Base-by-base conservation (phyloP, 2,888 invertebrate genomes). In the Drosophila acutilabella region DNA sequence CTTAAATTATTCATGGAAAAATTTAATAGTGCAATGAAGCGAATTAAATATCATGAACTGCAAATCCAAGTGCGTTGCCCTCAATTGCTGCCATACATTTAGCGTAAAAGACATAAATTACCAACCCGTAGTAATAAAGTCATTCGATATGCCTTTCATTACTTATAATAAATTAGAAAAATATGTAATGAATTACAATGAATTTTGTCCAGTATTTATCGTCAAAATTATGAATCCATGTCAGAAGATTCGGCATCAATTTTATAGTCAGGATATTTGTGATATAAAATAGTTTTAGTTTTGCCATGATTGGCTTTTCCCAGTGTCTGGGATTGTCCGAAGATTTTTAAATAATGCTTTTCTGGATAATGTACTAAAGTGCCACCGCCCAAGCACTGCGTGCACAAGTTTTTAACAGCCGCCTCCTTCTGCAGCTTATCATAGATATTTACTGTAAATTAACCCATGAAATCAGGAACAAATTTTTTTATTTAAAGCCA, bases 331-430 rank as follows among this genome's bases (percentile, higher is more conserved):
- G 84, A 84, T 4, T 61, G 60, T 0, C 83, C 84, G 58, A 71
- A 88, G 5, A 85, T 62, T 56, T 78, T 72, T 5, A 85, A 71
- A 30, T 69, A 74, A 8, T 71, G 65, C n/a, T 86, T 75, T 0
- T 64, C 44, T 2, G 36, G 1, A 51, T 87, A 74, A 18, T 78
- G 81, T 0, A 71, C 60, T 33, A 85, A 18, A 14, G 51, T 67
- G 0, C 85, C 85, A 8, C 84, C 85, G 1, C 85, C 85, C 13
- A 75, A 41, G n/a, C 84, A 77, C 58, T 81, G 69, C 4, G 77
- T 71, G 50, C 88, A 88, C 14, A 85, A 40, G 10, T 71, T 54
- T 4, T 40, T 0, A 0, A 14, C 5, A 16, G 51, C 41, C 10
- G 82, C 77, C 16, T 83, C 83, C 42, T 62, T 56, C 11, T 64